Conservation (phyloP, 1,140 invertebrate genomes). For the Colletes gigas region DNA sequence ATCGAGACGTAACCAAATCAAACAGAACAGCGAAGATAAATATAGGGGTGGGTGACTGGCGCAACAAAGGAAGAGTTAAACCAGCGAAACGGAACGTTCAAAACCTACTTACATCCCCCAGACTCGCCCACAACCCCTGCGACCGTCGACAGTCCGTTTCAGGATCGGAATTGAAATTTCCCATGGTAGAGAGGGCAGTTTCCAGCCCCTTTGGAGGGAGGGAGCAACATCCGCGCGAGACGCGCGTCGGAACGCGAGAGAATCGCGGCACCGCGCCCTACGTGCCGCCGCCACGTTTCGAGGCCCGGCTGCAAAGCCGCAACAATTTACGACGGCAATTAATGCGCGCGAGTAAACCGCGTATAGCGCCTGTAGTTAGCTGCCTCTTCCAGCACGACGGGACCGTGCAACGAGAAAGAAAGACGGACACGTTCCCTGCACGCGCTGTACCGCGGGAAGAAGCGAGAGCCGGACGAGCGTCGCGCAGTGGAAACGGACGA, state of each 20-base stretch:
- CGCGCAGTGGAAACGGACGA: neutral
- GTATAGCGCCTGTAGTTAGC: constrained; percentile 75
- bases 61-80: no score
- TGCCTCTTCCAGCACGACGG: constrained; percentile 48
- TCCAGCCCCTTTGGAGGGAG: no score
- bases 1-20: no score
- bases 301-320: constrained; percentile 74
- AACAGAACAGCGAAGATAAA: no score
- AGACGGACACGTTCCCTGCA: constrained; percentile 38
- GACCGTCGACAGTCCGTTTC: no score
- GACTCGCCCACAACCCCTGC: no score
- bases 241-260: neutral
- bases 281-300: constrained; percentile 59
- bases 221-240: neutral
- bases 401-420: constrained; percentile 31
- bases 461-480: neutral
- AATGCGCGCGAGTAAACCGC: constrained; percentile 80
- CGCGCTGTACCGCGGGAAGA: constrained; percentile 20
- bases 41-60: no score
- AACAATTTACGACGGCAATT: constrained; percentile 82
- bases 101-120: no score
- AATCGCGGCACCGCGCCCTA: constrained; percentile 28
- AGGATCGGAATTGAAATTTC: no score
- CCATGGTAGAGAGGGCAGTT: no score
- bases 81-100: no score